Base-by-base conservation (phyloP, 2,888 invertebrate species). In the Volucella zonaria region DNA sequence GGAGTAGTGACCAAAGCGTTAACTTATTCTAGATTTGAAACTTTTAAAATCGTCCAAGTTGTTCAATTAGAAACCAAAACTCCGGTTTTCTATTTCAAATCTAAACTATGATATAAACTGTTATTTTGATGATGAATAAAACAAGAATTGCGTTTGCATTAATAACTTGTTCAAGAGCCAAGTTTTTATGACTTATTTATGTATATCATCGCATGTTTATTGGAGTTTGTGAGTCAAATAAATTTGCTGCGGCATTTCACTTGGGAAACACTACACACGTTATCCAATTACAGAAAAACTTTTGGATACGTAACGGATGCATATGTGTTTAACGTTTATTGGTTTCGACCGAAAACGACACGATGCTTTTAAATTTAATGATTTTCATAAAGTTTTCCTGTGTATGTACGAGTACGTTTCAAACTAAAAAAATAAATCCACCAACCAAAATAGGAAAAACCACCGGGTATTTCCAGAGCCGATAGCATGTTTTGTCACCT, bases 321-420 rank as follows among this genome's bases (percentile, higher is more conserved):
- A 23, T 14, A n/a, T 15, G 18, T 15, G 11, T 9, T 14, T 18
- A 43, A 42, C 52, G 14, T 49, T 71, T 42, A 71, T 64, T 47
- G 62, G 51, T 64, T 64, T 56, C 56, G 62, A 78, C 56, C 51
- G 47, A 54, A 61, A 56, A 56, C 56, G n/a, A 70, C 54, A 43
- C 64, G 51, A 14, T 15, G 45, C 66, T 59, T 47, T 66, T 59
- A 66, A 73, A 64, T 66, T 73, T 52, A 73, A 70, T 71, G 70
- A 62, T 42, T 62, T 71, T 71, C 56, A 78, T 64, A 68, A 59
- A 70, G 68, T 49, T 68, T 61, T 70, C 6, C 38, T 51, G 18
- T 2, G 12, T 12, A n/a, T n/a, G n/a, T 11, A 6, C 18, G 10
- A 11, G 23, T 49, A 45, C 23, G 18, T 15, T 10, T n/a, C 43